These are phyloP conservation scores for Leptopilina drosophilae DNA, from an alignment of 2,888 invertebrate species.

Conservation along the genomic window DNA sequence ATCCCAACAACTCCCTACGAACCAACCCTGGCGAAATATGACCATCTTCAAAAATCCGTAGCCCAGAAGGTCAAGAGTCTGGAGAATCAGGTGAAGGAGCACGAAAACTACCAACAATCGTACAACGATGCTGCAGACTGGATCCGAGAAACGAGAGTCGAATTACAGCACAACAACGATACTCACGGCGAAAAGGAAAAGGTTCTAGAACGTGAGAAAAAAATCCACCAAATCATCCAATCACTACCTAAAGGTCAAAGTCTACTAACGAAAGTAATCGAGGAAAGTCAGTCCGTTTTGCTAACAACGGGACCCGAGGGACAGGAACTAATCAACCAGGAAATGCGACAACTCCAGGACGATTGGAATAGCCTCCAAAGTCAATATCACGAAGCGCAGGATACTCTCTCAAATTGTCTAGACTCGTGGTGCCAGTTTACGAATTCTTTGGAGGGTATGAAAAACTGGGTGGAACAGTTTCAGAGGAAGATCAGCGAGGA, in stretches of 20 bases:
- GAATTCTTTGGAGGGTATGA: constrained; percentile 85
- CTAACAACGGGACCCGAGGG: constrained; percentile 90
- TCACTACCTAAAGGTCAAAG: constrained; percentile 86
- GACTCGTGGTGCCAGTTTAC: constrained; percentile 85
- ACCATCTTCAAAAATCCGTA: constrained; percentile 83
- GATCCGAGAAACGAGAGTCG: constrained; percentile 88
- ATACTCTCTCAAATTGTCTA: constrained; percentile 86
- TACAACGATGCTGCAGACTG: constrained; percentile 91
- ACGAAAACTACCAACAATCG: constrained; percentile 91
- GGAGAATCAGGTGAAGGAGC: constrained; percentile 90
- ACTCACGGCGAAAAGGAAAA: constrained; percentile 91
- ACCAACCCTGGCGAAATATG: constrained; percentile 84
- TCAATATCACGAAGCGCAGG: constrained; percentile 87
- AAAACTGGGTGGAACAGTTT: constrained; percentile 86
- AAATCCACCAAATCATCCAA: constrained; percentile 84
- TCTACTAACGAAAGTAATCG: constrained; percentile 85
- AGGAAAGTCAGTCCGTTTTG: constrained; percentile 86
- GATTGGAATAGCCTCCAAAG: constrained; percentile 91
- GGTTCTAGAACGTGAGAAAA: constrained; percentile 86
- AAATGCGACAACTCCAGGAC: constrained; percentile 87
- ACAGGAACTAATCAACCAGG: constrained; percentile 88
- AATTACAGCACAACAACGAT: constrained; percentile 90
- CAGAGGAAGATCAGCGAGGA: constrained; percentile 83
- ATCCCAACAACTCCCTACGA: constrained; percentile 84
- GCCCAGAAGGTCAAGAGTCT: constrained; percentile 84